Conservation (phyloP, 2,797 vertebrate species). For the Chanos chanos region DNA sequence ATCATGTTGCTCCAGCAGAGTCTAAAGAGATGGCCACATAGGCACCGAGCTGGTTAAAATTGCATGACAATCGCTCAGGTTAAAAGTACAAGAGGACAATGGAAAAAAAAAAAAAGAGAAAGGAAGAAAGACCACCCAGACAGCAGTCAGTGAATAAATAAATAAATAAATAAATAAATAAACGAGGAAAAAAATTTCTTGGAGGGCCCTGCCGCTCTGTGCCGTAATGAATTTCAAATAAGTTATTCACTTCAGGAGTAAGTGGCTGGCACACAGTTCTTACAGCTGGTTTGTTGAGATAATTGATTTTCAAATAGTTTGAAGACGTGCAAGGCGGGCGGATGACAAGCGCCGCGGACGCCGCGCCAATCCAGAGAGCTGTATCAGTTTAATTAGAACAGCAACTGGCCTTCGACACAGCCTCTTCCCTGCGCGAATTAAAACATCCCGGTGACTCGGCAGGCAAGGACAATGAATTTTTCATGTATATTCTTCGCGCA, state of each 20-base stretch:
- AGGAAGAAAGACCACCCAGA: conserved; percentile 32
- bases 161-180: conserved; percentile 22
- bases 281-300: conserved; percentile 91
- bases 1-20: conserved; percentile 60
- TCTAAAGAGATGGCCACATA: conserved; percentile 49
- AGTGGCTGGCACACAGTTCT: conserved; percentile 85
- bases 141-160: conserved; percentile 11
- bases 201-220: conserved; percentile 72
- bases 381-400: conserved; percentile 82
- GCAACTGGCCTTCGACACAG: conserved; percentile 73
- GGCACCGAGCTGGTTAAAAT: conserved; percentile 76
- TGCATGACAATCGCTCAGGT: conserved; percentile 62
- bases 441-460: conserved; percentile 75
- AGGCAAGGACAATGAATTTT: conserved; percentile 77
- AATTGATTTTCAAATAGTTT: conserved; percentile 96
- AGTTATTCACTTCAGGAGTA: conserved; percentile 90
- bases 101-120: conserved; percentile 45
- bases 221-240: conserved; percentile 91
- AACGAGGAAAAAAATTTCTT: conserved; percentile 50
- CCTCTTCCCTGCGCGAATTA: conserved; percentile 76
- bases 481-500: conserved; percentile 57
- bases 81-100: conserved; percentile 41
- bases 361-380: conserved; percentile 61
- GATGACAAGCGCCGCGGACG: conserved; percentile 66
- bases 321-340: conserved; percentile 77